Evolutionary conservation across 2,888 invertebrate species (phyloP).

Genomic region (Pristionchus arcanus): DNA sequence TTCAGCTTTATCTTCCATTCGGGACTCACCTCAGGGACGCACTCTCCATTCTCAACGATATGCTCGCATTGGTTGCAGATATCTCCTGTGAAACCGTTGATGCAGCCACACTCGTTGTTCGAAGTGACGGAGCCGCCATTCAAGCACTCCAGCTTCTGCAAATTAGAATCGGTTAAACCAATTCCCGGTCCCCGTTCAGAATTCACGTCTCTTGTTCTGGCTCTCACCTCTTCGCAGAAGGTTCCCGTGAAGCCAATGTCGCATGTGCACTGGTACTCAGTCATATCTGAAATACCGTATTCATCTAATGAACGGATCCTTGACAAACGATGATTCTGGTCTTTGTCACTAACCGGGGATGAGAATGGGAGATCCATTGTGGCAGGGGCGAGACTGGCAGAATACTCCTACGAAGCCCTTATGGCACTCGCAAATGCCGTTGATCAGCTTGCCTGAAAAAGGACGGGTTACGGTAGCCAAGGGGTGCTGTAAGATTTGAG

Average conservation of each 20-base stretch:
- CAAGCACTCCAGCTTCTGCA: conserved; percentile 50
- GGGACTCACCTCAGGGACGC: conserved; percentile 53
- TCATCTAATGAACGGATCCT: not conserved
- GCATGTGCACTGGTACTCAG: conserved; percentile 33
- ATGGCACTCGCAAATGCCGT: conserved; percentile 43
- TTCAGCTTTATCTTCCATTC: not conserved
- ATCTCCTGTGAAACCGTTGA: conserved; percentile 49
- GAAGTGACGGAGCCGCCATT: conserved; percentile 32
- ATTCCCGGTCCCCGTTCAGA: not conserved
- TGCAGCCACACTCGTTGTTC: conserved; percentile 47
- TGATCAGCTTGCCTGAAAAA: conserved; percentile 12
- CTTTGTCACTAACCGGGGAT: not conserved
- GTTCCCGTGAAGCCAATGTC: conserved; percentile 51
- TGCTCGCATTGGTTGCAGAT: conserved; percentile 44
- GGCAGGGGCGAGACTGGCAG: conserved; percentile 49
- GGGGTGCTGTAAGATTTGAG: not conserved
- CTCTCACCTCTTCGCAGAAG: conserved; percentile 55
- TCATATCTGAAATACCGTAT: not conserved
- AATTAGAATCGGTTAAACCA: not conserved
- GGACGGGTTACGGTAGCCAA: not conserved
- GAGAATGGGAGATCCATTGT: conserved; percentile 45
- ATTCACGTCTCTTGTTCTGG: not conserved
- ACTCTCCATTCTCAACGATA: conserved; percentile 36
- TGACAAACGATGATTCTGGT: not conserved
- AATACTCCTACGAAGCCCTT: conserved; percentile 46